A percentile compares a stretch with the other conserved stretches of the same genome.
Evolutionary conservation across 2,797 vertebrate genomes (phyloP).

Genomic region (Eupleurogrammus muticus): DNA sequence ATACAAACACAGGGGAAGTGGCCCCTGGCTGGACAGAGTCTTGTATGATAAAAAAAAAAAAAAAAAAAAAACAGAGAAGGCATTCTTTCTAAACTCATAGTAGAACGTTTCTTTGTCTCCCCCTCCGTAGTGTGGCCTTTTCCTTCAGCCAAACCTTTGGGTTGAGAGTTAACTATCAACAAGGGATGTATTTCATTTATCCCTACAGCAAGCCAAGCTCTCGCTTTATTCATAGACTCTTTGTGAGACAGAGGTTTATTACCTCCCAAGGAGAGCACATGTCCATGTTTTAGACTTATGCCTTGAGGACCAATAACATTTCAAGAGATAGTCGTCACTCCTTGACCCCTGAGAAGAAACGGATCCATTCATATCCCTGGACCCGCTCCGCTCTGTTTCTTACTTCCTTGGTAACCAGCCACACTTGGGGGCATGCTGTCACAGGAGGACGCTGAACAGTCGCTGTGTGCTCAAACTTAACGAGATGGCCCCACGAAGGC

Average conservation of each 20-base stretch:
- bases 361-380: constrained; percentile 67
- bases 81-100: constrained; percentile 69
- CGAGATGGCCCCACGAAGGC: not conserved
- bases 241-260: constrained; percentile 75
- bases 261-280: constrained; percentile 77
- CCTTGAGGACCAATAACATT: constrained; percentile 75
- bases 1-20: constrained; percentile 60
- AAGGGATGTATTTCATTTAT: constrained; percentile 71
- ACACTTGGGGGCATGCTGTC: constrained; percentile 43
- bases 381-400: constrained; percentile 36
- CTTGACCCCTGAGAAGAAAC: constrained; percentile 73
- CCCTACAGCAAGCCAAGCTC: constrained; percentile 67
- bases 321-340: constrained; percentile 67
- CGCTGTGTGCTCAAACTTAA: constrained; percentile 11
- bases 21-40: constrained; percentile 58
- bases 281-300: constrained; percentile 61
- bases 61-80: constrained; percentile 57
- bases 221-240: constrained; percentile 74
- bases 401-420: constrained; percentile 44
- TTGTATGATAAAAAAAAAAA: constrained; percentile 36
- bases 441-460: constrained; percentile 37
- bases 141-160: constrained; percentile 80
- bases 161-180: constrained; percentile 65
- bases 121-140: constrained; percentile 65
- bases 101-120: constrained; percentile 75